Evolutionary conservation across 2,888 invertebrate genomes (phyloP), one percentile per base, ranked within the genome.

Genomic region (Glaucopsyche alexis): DNA sequence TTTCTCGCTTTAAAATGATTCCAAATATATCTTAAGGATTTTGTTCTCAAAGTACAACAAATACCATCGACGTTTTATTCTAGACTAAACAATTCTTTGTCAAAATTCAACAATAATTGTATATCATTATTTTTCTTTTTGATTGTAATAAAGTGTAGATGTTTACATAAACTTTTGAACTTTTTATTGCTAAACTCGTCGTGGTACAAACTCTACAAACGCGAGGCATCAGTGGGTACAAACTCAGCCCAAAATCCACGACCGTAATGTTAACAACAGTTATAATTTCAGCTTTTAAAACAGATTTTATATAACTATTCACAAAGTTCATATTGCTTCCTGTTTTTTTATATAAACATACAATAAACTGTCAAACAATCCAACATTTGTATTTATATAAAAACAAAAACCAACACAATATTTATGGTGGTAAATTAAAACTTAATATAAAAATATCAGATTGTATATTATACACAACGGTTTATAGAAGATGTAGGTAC

Each of bases 361-460:
- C 66, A 65, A 72, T 72, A 72, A 72, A 72, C 72, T 72, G 72
- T 67, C 67, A 72, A 72, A 72, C 67, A 19, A 52, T 50, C 50
- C 50, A 72, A 72, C 72, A 72, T 29, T 72, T 66, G 69, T 19
- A 69, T 69, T 52, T 67, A 72, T 67, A 72, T 66, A 52, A 66
- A 66, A 66, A 67, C 50, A 40, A 49, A 72, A 72, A 45, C 50
- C 52, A 65, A 42, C 49, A 72, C 66, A 72, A 50, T 67, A 66
- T 40, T 65, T 49, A 67, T 50, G 52, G 65, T 72, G 50, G 72
- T 67, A 72, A 72, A 72, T 19, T 19, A 72, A 72, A 72, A 72
- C 72, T 72, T 52, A 50, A 72, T 55, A 71, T 72, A 65, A 72
- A 72, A 72, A 72, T 72, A 72, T 65, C 64, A 69, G 69, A 49